Conservation (phyloP, 2,797 vertebrate genomes). For the Sebastiscus albofasciatus region DNA sequence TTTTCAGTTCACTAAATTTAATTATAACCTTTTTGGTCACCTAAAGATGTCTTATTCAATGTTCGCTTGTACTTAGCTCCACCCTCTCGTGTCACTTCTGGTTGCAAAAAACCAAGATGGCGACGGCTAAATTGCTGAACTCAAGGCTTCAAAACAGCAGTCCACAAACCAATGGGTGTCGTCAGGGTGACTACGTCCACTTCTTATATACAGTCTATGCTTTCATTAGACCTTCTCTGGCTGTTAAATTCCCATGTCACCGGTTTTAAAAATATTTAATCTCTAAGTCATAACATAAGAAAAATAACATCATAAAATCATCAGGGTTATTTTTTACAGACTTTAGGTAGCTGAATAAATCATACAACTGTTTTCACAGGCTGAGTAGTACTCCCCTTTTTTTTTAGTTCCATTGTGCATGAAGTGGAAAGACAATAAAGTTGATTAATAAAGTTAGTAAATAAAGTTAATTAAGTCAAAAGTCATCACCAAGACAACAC, state of each 20-base stretch:
- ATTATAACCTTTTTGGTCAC: no score
- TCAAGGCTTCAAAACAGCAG: no score
- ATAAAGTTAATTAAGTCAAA: constrained; percentile 29
- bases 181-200: no score
- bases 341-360: neutral
- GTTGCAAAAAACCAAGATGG: no score
- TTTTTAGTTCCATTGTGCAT: neutral
- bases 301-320: neutral
- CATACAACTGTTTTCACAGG: neutral
- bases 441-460: constrained; percentile 29
- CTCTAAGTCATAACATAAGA: neutral
- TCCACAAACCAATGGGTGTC: no score
- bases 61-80: no score
- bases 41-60: no score
- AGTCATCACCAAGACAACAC: constrained; percentile 22
- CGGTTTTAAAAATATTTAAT: neutral
- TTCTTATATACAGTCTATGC: no score
- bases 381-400: neutral
- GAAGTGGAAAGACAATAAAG: constrained; percentile 1
- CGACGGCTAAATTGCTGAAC: no score
- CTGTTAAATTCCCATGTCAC: neutral
- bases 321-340: neutral
- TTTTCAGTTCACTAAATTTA: no score
- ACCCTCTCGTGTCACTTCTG: no score
- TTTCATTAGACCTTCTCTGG: neutral